Base-by-base conservation (phyloP, 2,888 invertebrate genomes). In the Adelphocoris suturalis region DNA sequence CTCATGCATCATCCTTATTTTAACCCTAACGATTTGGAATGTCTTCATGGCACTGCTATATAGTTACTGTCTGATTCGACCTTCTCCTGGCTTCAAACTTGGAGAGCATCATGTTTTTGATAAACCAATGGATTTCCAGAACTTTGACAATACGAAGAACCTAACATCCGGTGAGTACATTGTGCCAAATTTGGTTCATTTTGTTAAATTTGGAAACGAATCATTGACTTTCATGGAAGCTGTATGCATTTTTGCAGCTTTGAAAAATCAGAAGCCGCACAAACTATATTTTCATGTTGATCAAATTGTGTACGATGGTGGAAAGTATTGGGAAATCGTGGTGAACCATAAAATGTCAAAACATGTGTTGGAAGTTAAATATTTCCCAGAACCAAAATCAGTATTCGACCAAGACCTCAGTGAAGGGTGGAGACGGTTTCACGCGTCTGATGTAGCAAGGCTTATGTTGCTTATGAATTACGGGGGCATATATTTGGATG, bases 401-500 rank as follows among this genome's bases (percentile, higher is more conserved):
- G 86, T 91, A 19, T 91, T 86, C 48, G 91, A 89, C 0, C 89
- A 91, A 28, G 14, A 37, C 0, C 61, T 91, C 23, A 89, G 61
- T 19, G 37, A 78, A n/a, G 75, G 61, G 0, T 90, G 81, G 81
- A 86, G 46, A 46, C 81, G 5, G 19, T 91, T 78, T 48, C 91
- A 91, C 55, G 90, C 75, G 1, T 61, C 86, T 11, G 91, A 92
- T 81, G 75, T 92, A 0, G 81, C 75, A n/a, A 61, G 92, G 27
- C 89, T 93, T 14, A 86, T 91, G 9, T 91, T 93, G 27, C 90
- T 93, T 46, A 92, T 91, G 91, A 86, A 92, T 46, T 92, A 92
- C 89, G 93, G 93, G 13, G 93, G 93, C 11, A 93, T 93, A 82
- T 93, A 92, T 89, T 90, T 93, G 55, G 93, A 93, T 86, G 92